Percentiles rank a stretch among this genome's conserved stretches.
These are phyloP conservation scores for Brachionus paranguensis DNA, from an alignment of 1,140 invertebrate genomes.

Conservation along the genomic window DNA sequence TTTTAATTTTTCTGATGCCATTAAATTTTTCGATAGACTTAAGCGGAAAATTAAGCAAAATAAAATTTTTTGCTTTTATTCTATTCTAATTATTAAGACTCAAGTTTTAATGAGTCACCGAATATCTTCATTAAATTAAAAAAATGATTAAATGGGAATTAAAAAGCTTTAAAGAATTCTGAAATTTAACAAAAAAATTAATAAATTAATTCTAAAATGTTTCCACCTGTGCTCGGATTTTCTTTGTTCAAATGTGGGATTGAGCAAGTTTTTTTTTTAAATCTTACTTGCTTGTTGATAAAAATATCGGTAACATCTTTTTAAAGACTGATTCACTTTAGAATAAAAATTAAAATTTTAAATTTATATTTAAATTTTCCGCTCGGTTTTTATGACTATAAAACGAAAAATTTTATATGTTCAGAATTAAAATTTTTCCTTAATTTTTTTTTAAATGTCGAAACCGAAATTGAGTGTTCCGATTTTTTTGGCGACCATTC, in stretches of 20 bases:
- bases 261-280: not conserved
- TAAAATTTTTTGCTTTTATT: too few species aligned
- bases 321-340: not conserved
- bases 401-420: not conserved
- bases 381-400: not conserved
- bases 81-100: too few species aligned
- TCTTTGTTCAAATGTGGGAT: not conserved
- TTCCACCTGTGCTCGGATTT: too few species aligned
- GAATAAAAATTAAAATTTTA: not conserved
- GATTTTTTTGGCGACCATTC: not conserved
- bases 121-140: too few species aligned
- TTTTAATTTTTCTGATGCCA: too few species aligned
- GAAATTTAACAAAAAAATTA: too few species aligned
- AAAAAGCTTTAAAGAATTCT: too few species aligned
- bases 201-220: too few species aligned
- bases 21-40: too few species aligned
- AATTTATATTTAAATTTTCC: not conserved
- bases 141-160: too few species aligned
- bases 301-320: not conserved
- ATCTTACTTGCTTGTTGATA: not conserved
- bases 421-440: not conserved
- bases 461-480: not conserved
- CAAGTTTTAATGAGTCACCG: too few species aligned
- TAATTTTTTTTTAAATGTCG: not conserved
- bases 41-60: too few species aligned